Evolutionary conservation across 2,888 invertebrate genomes (phyloP).

Genomic region (Cryptus armator): DNA sequence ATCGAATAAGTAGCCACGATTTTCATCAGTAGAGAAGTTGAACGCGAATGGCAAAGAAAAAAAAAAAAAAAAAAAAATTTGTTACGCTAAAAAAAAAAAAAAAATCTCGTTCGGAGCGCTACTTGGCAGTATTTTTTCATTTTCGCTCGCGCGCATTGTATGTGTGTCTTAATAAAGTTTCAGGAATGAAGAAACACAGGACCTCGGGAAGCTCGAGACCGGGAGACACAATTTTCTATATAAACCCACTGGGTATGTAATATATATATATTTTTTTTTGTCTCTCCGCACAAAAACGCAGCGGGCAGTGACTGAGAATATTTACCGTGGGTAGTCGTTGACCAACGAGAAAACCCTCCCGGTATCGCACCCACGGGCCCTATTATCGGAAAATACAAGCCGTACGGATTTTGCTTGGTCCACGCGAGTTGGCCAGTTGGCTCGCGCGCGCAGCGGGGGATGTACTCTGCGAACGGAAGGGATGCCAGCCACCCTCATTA

Average conservation of each 20-base stretch:
- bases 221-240: background rate
- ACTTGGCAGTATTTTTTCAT: too few relatives aligned
- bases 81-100: too few relatives aligned
- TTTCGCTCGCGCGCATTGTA: background rate
- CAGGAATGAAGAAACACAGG: constrained; percentile 9
- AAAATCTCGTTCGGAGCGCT: too few relatives aligned
- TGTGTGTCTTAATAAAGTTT: constrained; percentile 5
- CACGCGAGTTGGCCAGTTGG: constrained; percentile 32
- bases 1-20: background rate
- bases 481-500: constrained; percentile 74
- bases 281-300: background rate
- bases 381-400: constrained; percentile 77
- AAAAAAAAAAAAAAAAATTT: too few relatives aligned
- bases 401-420: constrained; percentile 51
- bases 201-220: background rate
- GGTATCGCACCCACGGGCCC: constrained; percentile 75
- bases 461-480: constrained; percentile 11
- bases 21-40: background rate
- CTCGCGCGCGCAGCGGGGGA: constrained; percentile 16
- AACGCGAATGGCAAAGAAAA: background rate
- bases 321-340: constrained; percentile 58
- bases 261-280: background rate
- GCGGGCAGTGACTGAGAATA: constrained; percentile 39
- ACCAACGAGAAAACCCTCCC: constrained; percentile 64
- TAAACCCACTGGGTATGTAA: background rate